A percentile compares a stretch with the other conserved stretches of the same genome.
Evolutionary conservation across 2,797 vertebrate genomes (phyloP).

Genomic region (Helostoma temminkii): DNA sequence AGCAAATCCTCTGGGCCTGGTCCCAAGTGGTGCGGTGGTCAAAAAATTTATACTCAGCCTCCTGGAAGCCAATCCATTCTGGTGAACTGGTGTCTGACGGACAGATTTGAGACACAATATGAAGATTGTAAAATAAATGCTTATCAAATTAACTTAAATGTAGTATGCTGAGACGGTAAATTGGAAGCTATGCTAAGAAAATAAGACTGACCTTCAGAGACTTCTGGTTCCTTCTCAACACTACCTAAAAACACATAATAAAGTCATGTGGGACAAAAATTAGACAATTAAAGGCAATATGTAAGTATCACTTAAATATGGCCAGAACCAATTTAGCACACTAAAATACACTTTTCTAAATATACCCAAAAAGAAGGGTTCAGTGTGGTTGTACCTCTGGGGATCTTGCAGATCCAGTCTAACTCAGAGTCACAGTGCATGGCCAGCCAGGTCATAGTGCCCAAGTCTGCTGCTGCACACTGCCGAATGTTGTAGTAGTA

Average conservation of each 20-base stretch:
- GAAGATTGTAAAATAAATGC: conserved; percentile 18
- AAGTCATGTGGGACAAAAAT: background rate
- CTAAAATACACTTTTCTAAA: background rate
- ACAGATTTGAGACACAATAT: conserved; percentile 2
- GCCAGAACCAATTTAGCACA: background rate
- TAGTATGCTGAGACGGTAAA: background rate
- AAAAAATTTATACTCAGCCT: conserved; percentile 94
- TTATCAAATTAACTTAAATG: background rate
- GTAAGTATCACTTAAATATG: background rate
- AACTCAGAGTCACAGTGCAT: conserved; percentile 93
- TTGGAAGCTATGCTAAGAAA: background rate
- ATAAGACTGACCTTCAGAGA: conserved; percentile 9
- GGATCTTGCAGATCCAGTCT: conserved; percentile 98
- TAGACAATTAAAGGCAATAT: background rate
- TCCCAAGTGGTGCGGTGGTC: conserved; percentile 94
- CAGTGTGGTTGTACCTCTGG: conserved; percentile 86
- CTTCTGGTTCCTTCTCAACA: conserved; percentile 85
- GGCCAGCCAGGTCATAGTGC: conserved; percentile 93
- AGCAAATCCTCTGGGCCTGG: conserved; percentile 95
- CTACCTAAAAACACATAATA: conserved; percentile 79
- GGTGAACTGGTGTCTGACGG: conserved; percentile 81
- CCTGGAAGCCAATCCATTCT: conserved; percentile 92
- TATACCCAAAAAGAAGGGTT: background rate
- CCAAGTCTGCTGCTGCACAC: conserved; percentile 91
- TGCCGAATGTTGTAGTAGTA: conserved; percentile 88